Evolutionary conservation across 1,140 invertebrate genomes (phyloP), one percentile per base, ranked within the genome.

Genomic region (Paramacrobiotus metropolitanus): DNA sequence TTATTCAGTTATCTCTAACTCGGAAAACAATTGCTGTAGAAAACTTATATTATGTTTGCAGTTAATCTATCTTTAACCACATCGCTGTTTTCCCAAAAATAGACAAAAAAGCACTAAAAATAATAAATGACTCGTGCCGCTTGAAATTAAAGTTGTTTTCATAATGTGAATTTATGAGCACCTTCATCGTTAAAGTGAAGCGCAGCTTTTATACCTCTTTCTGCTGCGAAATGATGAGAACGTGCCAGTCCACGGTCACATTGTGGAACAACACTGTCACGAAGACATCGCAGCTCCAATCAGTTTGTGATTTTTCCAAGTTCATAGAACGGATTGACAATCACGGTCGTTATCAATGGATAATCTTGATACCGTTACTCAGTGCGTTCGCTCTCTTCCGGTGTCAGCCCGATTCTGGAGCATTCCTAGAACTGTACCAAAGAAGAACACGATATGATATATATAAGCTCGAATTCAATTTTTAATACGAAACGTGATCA

Each of bases 191-290:
- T 15, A 66, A 61, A 64, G 72, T 82, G 80, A 75, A 84, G 82
- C n/a, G n/a, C n/a, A 61, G 89, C 72, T 67, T 85, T 78, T 3
- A 83, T 63, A 95, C 90, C 77, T 97, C 92, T 60, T 93, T 93
- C 76, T 98, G 94, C 72, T 97, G 93, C 71, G 87, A 95, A 64
- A 98, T 96, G 68, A 98, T 95, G 20, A 93, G 93, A 28, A 94
- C 93, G 68, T 94, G 87, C 75, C 97, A 98, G 74, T 95, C 88
- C 31, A 98, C 75, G 62, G 83, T 84, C 2, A 96, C 87, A 73
- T 96, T 89, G 71, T 95, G 86, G 70, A 95, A 95, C 21, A 97
- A 71, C 55, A 87, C 86, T 73, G 95, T 90, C 29, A 98, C 75
- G 75, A 95, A 98, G 62, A 98, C 82, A 76, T 97, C 21, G 94